Percentiles rank a stretch among this genome's conserved stretches.
These are phyloP conservation scores for Enteromius afrohamiltoni DNA, from an alignment of 2,797 vertebrate genomes.

Conservation along the genomic window DNA sequence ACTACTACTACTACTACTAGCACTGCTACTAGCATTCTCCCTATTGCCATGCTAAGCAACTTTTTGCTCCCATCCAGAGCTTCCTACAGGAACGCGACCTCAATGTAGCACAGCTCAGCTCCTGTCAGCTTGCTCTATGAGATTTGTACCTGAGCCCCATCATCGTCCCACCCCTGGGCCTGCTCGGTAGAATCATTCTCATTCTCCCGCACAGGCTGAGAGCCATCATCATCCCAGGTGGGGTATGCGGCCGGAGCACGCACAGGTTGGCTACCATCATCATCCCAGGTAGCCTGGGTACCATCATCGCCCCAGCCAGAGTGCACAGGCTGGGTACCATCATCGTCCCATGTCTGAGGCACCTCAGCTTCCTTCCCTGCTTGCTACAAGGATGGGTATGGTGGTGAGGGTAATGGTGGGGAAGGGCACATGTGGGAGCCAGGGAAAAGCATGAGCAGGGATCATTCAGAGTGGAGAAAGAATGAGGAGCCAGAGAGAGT, in stretches of 20 bases:
- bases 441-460: conserved; percentile 53
- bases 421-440: conserved; percentile 48
- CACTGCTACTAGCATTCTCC: conserved; percentile 43
- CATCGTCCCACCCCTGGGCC: conserved; percentile 59
- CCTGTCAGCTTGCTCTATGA: conserved; percentile 49
- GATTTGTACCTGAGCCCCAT: conserved; percentile 63
- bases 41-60: conserved; percentile 55
- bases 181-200: conserved; percentile 34
- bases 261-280: conserved; percentile 69
- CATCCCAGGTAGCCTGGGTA: conserved; percentile 74
- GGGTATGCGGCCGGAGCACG: conserved; percentile 61
- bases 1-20: not conserved
- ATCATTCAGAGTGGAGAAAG: conserved; percentile 51
- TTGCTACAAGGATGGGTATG: conserved; percentile 61
- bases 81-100: conserved; percentile 41
- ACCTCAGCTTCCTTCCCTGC: conserved; percentile 51
- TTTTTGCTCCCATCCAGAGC: conserved; percentile 56
- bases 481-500: conserved; percentile 51
- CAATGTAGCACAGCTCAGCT: conserved; percentile 44
- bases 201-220: conserved; percentile 57
- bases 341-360: conserved; percentile 56
- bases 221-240: conserved; percentile 70
- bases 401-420: conserved; percentile 39
- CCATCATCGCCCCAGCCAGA: conserved; percentile 66
- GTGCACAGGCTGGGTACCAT: conserved; percentile 73